These are phyloP conservation scores for Meda fulgida DNA, from an alignment of 2,797 vertebrate genomes.

Conservation along the genomic window DNA sequence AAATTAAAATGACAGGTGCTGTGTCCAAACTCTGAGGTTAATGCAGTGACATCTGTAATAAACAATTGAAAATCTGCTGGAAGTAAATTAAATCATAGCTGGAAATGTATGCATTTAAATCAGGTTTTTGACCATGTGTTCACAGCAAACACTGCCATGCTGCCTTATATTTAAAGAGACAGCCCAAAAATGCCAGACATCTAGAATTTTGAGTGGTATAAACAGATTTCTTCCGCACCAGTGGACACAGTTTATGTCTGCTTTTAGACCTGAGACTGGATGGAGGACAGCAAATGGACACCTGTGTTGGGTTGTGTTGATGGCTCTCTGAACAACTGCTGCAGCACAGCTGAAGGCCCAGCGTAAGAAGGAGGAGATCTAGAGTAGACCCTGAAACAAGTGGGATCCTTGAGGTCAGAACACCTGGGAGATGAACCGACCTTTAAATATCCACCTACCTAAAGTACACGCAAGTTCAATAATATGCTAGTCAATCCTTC, in stretches of 20 bases:
- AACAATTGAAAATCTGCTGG: neutral
- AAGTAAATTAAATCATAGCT: neutral
- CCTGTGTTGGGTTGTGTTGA: neutral
- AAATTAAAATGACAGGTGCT: neutral
- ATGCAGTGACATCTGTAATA: neutral
- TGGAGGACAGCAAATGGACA: neutral
- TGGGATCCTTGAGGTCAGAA: neutral
- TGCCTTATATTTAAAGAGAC: neutral
- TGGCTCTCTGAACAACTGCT: constrained; percentile 20
- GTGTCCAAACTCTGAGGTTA: neutral
- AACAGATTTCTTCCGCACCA: neutral
- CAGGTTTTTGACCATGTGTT: neutral
- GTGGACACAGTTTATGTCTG: neutral
- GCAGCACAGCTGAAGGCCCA: constrained; percentile 21
- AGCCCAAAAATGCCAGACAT: neutral
- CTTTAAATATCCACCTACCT: neutral
- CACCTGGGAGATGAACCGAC: neutral
- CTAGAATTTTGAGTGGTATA: neutral
- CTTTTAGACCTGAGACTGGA: neutral
- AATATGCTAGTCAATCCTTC: neutral
- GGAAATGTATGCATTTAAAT: neutral
- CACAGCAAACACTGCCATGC: neutral
- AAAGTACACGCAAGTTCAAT: neutral
- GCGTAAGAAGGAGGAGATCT: neutral
- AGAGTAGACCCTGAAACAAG: neutral